Percentiles rank a stretch among this genome's conserved stretches.
phyloP scores from a whole-genome alignment of 2,113 vertebrate genomes.

The Salvelinus alpinus region DNA sequence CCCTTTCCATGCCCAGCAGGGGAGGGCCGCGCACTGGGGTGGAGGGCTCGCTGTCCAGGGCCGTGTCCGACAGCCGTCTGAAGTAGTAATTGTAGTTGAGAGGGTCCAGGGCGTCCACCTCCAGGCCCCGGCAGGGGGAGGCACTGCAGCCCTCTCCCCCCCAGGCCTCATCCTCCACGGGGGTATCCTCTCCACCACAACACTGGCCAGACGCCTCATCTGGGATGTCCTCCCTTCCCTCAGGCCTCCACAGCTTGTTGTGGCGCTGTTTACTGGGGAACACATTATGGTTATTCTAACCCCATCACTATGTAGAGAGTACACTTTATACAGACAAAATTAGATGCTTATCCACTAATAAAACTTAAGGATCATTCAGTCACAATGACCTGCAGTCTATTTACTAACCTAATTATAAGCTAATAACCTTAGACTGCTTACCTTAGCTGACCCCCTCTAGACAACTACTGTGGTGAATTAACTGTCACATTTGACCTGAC shows the following conservation, averaged over 20 bases:
- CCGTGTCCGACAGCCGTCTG: constrained; percentile 83
- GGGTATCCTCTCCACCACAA: constrained; percentile 51
- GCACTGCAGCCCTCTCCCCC: constrained; percentile 61
- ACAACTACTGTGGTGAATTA: no score
- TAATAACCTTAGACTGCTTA: neutral
- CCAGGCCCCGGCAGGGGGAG: constrained; percentile 70
- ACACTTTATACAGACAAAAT: no score
- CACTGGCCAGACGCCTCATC: constrained; percentile 63
- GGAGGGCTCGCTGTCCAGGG: constrained; percentile 80
- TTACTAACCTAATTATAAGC: no score
- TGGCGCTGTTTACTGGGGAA: constrained; percentile 90
- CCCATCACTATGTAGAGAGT: neutral
- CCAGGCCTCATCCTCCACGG: constrained; percentile 60
- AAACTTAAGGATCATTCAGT: no score
- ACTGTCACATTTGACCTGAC: neutral
- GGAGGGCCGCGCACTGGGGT: constrained; percentile 66
- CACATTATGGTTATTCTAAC: neutral
- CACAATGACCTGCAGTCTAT: no score
- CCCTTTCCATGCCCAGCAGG: constrained; percentile 69
- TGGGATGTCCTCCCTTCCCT: constrained; percentile 62
- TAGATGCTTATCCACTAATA: no score
- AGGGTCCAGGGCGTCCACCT: constrained; percentile 76
- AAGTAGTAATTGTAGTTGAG: constrained; percentile 87
- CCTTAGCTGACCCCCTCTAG: neutral
- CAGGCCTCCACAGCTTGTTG: constrained; percentile 92